Evolutionary conservation across 2,888 invertebrate species (phyloP), one percentile per base, ranked within the genome.

Genomic region (Cosmia pyralina): DNA sequence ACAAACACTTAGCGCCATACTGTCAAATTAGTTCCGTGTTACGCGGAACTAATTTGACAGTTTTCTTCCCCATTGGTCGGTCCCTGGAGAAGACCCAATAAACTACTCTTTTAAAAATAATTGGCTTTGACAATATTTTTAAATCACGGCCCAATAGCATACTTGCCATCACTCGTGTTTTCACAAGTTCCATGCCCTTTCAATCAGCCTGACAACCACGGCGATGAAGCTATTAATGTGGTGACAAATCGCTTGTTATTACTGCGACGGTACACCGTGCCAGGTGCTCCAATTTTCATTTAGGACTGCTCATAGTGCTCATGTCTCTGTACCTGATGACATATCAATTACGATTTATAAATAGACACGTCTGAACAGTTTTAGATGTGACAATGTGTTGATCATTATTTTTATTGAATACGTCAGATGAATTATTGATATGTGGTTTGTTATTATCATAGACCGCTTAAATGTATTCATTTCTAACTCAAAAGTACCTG

Each of bases 171-270:
- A 22, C 15, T 28, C 48, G 7, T 34, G 11, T 4, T 15, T n/a
- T 44, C 28, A 44, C 19, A 41, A 34, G 34, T 64, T 34, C 63
- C 34, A 34, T 65, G 44, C 34, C 48, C 44, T 79, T 60, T 79
- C 59, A 66, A 72, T 67, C 60, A 63, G 59, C 41, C 11, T 63
- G 41, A 66, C 59, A 34, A 71, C 52, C 41, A 58, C 28, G 52
- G 65, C 59, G 22, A 58, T 58, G 22, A 41, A 80, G 68, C 72
- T 71, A 76, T 75, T 75, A 80, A 83, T 69, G 66, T 55, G 76
- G 28, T 71, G 82, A 82, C 73, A 76, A 82, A 82, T 80, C 6
- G 65, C 75, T 83, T 82, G 82, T 82, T 83, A 80, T 83, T 81
- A 82, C 81, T 71, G 81, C 71, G 46, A 62, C 62, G 1, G 60